A percentile compares a stretch with the other conserved stretches of the same genome.
Evolutionary conservation across 2,113 vertebrate genomes (phyloP).

Genomic region (Xenus cinereus): DNA sequence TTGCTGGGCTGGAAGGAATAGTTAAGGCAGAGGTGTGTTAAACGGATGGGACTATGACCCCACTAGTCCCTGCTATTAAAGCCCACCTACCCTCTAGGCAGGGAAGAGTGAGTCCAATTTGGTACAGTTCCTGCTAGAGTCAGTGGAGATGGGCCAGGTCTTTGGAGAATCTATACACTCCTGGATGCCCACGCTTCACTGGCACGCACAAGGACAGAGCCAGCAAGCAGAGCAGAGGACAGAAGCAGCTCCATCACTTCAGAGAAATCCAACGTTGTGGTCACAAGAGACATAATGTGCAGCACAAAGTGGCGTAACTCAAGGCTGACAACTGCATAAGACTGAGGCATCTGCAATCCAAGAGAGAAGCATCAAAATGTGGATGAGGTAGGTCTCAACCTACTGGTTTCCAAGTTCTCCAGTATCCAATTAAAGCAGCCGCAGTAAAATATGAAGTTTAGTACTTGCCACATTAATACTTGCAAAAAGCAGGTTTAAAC

Average conservation of each 20-base stretch:
- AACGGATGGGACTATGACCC: not conserved
- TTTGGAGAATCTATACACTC: not conserved
- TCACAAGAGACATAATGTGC: not conserved
- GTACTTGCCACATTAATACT: not conserved
- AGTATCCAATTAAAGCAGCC: not conserved
- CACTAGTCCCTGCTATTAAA: not conserved
- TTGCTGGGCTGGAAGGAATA: not conserved
- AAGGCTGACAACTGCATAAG: not conserved
- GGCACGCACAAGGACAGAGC: not conserved
- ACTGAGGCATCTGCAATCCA: not conserved
- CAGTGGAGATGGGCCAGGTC: not conserved
- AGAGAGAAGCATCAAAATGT: not conserved
- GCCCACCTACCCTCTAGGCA: not conserved
- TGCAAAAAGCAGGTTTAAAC: not conserved
- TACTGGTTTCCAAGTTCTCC: not conserved
- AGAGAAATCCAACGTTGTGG: not conserved
- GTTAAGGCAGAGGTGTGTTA: not conserved
- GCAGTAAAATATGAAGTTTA: not conserved
- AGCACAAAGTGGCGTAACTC: not conserved
- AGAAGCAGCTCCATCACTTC: not conserved
- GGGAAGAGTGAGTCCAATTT: not conserved
- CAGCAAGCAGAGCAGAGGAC: not conserved
- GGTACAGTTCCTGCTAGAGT: not conserved
- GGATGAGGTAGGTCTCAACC: not conserved
- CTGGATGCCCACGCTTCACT: not conserved